phyloP scores from a whole-genome alignment of 2,797 vertebrate genomes.

The Petrocephalus sullivani region DNA sequence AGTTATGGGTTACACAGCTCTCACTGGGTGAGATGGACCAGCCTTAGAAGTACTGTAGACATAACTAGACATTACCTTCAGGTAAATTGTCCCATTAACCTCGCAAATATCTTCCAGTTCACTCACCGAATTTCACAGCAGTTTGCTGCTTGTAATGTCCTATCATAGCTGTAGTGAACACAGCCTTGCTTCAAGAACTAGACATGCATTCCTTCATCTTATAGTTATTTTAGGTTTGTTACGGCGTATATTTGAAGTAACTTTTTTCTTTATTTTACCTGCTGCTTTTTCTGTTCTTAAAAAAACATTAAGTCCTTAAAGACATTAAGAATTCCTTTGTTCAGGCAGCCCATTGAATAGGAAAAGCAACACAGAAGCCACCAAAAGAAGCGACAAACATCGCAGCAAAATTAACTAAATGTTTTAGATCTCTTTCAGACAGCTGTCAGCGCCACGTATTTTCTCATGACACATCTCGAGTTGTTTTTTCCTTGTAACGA shows the following conservation, averaged over 20 bases:
- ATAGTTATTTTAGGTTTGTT: conserved; percentile 31
- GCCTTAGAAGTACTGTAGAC: not conserved
- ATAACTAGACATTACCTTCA: not conserved
- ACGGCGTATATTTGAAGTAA: conserved; percentile 27
- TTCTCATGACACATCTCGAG: not conserved
- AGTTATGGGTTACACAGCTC: not conserved
- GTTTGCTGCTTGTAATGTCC: not conserved
- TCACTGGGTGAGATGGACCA: not conserved
- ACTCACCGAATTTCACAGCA: not conserved
- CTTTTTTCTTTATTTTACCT: conserved; percentile 36
- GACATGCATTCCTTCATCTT: not conserved
- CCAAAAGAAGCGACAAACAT: not conserved
- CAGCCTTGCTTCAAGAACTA: not conserved
- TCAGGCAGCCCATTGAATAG: not conserved
- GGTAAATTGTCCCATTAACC: conserved; percentile 9
- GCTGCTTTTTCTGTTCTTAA: conserved; percentile 33
- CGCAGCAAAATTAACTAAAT: not conserved
- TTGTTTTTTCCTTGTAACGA: not conserved
- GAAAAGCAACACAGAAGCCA: not conserved
- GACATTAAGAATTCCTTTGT: not conserved
- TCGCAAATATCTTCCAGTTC: not conserved
- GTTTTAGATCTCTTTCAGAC: not conserved
- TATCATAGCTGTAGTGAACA: not conserved
- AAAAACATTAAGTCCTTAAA: not conserved
- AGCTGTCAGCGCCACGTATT: not conserved